These are phyloP conservation scores for Centropus unirufus DNA, from an alignment of 2,113 vertebrate species.

Conservation along the genomic window DNA sequence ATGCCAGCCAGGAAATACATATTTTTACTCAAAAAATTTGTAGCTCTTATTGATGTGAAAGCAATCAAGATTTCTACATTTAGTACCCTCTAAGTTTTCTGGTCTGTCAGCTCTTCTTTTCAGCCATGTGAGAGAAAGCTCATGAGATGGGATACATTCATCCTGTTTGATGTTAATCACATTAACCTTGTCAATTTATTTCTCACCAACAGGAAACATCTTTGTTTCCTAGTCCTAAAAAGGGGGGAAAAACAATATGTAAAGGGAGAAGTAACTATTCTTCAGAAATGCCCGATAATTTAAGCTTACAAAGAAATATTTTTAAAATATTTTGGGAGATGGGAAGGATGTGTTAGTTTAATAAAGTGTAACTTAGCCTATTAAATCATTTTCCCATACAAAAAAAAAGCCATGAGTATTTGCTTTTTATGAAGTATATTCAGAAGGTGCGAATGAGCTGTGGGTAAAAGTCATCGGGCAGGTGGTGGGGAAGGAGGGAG, in stretches of 20 bases:
- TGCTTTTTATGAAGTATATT: no score
- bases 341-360: not conserved
- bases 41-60: not conserved
- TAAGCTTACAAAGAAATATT: not conserved
- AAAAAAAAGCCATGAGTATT: no score
- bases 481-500: no score
- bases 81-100: not conserved
- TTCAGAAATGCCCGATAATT: not conserved
- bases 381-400: not conserved
- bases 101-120: not conserved
- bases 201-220: not conserved
- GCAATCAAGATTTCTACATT: not conserved
- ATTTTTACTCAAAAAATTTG: not conserved
- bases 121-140: not conserved
- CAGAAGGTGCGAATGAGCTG: not conserved
- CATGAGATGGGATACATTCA: not conserved
- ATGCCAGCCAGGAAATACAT: not conserved
- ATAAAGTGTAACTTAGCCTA: not conserved
- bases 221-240: not conserved
- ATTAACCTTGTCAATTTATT: not conserved
- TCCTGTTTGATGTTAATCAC: not conserved
- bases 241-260: not conserved
- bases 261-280: not conserved
- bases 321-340: not conserved
- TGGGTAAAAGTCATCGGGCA: not conserved